Conservation (phyloP, 2,797 vertebrate genomes). For the Galago senegalensis region DNA sequence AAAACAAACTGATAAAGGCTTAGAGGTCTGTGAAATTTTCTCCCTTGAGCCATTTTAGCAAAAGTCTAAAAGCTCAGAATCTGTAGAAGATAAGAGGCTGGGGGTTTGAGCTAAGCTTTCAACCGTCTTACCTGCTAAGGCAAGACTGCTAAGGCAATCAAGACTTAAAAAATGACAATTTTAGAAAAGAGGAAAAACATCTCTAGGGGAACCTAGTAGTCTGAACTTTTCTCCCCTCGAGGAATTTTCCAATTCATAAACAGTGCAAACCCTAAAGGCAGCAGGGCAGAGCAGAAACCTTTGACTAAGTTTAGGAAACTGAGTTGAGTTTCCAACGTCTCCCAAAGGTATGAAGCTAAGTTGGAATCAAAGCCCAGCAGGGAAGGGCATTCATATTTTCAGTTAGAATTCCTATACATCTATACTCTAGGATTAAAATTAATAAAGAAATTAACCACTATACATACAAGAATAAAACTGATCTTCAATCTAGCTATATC, state of each 20-base stretch:
- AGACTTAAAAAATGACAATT: background rate
- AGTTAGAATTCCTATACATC: background rate
- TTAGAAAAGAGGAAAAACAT: background rate
- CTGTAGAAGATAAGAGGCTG: background rate
- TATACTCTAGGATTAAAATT: background rate
- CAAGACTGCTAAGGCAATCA: background rate
- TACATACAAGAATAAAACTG: background rate
- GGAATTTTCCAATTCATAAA: background rate
- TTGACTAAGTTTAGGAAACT: background rate
- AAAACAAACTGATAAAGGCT: background rate
- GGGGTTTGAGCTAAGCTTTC: background rate
- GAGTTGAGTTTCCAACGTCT: background rate
- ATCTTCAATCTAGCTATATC: background rate
- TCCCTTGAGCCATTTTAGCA: background rate
- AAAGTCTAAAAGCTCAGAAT: background rate
- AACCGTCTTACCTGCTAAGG: background rate
- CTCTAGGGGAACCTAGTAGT: background rate
- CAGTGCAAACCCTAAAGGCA: background rate
- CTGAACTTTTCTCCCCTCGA: background rate
- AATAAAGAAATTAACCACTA: background rate
- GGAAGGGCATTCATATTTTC: background rate
- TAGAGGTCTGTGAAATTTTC: background rate
- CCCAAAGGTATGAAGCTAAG: background rate
- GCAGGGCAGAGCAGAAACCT: background rate
- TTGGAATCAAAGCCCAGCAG: background rate